Conservation (phyloP, 2,113 vertebrate genomes). For the Channa argus region DNA sequence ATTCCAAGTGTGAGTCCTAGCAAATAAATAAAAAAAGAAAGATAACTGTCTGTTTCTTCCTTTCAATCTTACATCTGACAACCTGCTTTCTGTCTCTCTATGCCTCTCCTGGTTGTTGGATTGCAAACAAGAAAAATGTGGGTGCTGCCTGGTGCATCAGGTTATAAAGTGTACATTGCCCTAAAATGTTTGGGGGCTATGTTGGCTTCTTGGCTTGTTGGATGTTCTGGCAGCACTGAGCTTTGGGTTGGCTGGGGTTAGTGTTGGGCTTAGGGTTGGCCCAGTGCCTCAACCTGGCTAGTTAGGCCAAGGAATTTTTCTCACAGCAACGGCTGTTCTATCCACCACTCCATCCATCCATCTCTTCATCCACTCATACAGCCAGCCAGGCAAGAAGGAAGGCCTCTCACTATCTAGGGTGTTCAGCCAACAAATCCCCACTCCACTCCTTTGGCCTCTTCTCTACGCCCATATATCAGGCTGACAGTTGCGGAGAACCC, state of each 20-base stretch:
- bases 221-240: slow-evolving; percentile 43
- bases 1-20: slow-evolving; percentile 61
- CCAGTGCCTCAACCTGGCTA: slow-evolving; percentile 52
- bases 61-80: slow-evolving; percentile 49
- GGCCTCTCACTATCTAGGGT: slow-evolving; percentile 64
- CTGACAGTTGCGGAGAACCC: slow-evolving; percentile 64
- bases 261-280: slow-evolving; percentile 59
- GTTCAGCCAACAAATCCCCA: slow-evolving; percentile 70
- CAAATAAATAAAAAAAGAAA: slow-evolving; percentile 25
- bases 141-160: slow-evolving; percentile 24
- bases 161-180: slow-evolving; percentile 39
- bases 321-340: slow-evolving; percentile 63
- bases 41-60: neutral
- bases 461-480: slow-evolving; percentile 70
- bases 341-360: slow-evolving; percentile 42
- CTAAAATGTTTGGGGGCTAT: slow-evolving; percentile 40
- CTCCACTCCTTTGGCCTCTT: slow-evolving; percentile 65
- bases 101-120: slow-evolving; percentile 36
- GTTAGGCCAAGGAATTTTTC: slow-evolving; percentile 70
- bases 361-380: slow-evolving; percentile 43
- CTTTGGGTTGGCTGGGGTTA: slow-evolving; percentile 49
- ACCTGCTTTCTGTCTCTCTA: slow-evolving; percentile 38
- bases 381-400: slow-evolving; percentile 47
- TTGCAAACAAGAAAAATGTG: slow-evolving; percentile 50
- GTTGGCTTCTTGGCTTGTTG: slow-evolving; percentile 43